phyloP scores from a whole-genome alignment of 2,888 invertebrate genomes.

The Rotaria magnacalcarata region DNA sequence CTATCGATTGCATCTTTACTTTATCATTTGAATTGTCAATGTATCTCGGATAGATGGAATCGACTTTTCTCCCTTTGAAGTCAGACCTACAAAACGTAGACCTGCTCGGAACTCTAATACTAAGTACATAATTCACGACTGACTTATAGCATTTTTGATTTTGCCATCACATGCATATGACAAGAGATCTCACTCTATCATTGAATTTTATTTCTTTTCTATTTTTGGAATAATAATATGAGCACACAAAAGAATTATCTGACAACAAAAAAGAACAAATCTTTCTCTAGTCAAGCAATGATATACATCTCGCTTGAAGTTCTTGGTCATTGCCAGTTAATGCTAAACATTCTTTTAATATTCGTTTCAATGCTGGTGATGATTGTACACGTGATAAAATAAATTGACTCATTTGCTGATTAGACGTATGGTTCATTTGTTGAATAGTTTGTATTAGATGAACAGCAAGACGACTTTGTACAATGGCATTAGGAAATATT shows the following conservation, averaged over 20 bases:
- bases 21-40: too few relatives aligned
- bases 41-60: too few relatives aligned
- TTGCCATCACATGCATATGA: too few relatives aligned
- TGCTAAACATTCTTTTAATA: background rate
- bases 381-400: background rate
- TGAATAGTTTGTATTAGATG: conserved; percentile 16
- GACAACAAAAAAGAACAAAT: background rate
- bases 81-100: too few relatives aligned
- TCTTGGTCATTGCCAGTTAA: background rate
- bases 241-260: background rate
- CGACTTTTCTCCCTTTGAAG: too few relatives aligned
- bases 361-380: conserved; percentile 13
- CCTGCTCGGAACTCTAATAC: too few relatives aligned
- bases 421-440: background rate
- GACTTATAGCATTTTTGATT: too few relatives aligned
- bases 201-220: background rate
- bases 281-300: background rate
- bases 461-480: conserved; percentile 22
- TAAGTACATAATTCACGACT: too few relatives aligned
- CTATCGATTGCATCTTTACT: too few relatives aligned
- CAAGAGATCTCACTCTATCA: background rate
- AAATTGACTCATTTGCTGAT: background rate
- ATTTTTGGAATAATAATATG: background rate
- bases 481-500: background rate
- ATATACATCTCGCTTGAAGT: background rate